Conservation (phyloP, 2,113 vertebrate species). For the Megaleporinus macrocephalus region DNA sequence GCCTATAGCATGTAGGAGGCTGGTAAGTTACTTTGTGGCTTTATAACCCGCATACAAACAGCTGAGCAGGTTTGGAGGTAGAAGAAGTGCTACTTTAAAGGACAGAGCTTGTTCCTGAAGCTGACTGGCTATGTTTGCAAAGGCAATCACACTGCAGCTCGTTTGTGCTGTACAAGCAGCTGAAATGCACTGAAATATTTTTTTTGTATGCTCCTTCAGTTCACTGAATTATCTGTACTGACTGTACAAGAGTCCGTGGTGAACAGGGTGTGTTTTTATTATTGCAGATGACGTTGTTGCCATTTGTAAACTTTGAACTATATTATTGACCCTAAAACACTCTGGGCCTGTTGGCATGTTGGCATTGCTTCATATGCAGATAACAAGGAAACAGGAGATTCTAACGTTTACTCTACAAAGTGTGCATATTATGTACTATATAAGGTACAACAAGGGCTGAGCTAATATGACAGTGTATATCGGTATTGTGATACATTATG, state of each 20-base stretch:
- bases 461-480: too few species aligned
- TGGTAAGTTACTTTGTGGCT: background rate
- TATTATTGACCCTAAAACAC: slow-evolving; percentile 11
- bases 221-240: too few species aligned
- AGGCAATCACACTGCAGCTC: background rate
- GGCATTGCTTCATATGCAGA: background rate
- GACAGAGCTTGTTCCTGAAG: background rate
- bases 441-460: too few species aligned
- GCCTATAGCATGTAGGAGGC: background rate
- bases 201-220: background rate
- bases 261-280: background rate
- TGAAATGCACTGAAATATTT: background rate
- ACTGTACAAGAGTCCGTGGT: background rate
- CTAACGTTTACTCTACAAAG: too few species aligned
- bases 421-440: too few species aligned
- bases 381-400: background rate
- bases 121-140: background rate
- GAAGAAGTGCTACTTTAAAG: background rate
- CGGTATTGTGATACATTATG: too few species aligned
- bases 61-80: background rate
- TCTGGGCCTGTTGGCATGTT: too few species aligned
- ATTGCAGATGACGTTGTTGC: slow-evolving; percentile 14
- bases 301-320: slow-evolving; percentile 64
- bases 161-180: background rate
- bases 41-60: background rate